These are phyloP conservation scores for Gouania willdenowi DNA, from an alignment of 2,797 vertebrate genomes.

Conservation along the genomic window DNA sequence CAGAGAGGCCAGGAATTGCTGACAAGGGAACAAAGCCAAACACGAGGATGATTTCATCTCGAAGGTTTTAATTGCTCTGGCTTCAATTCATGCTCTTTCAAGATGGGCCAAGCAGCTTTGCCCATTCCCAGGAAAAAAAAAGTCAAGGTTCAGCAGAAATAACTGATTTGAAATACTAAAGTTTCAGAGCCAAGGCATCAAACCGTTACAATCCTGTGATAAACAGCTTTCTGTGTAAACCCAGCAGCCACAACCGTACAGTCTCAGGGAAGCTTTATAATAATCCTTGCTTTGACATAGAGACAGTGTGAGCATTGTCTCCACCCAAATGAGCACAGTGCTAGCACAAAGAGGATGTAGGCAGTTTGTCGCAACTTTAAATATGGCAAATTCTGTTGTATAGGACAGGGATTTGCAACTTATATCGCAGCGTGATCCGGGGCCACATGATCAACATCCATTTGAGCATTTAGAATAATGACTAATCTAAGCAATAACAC, in stretches of 20 bases:
- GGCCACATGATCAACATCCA: too few relatives aligned
- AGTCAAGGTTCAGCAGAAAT: conserved; percentile 52
- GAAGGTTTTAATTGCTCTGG: conserved; percentile 78
- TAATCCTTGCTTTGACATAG: conserved; percentile 13
- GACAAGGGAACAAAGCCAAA: conserved; percentile 79
- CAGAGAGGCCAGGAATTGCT: conserved; percentile 70
- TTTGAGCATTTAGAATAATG: too few relatives aligned
- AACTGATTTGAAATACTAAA: conserved; percentile 35
- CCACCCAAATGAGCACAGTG: conserved; percentile 10
- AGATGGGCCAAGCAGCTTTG: conserved; percentile 47
- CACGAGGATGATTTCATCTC: conserved; percentile 76
- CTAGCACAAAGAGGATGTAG: too few relatives aligned
- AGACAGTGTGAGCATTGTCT: conserved; percentile 15
- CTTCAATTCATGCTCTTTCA: conserved; percentile 61
- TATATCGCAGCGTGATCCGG: too few relatives aligned
- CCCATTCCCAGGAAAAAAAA: conserved; percentile 22
- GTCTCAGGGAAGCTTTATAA: conserved; percentile 18
- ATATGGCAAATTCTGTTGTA: too few relatives aligned
- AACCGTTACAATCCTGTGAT: conserved; percentile 43
- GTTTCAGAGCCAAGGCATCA: conserved; percentile 47
- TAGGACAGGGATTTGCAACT: too few relatives aligned
- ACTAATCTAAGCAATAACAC: too few relatives aligned
- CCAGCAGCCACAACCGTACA: conserved; percentile 7
- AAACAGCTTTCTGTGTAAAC: conserved; percentile 29
- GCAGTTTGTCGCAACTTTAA: too few relatives aligned